Base-by-base conservation (phyloP, 2,888 invertebrate genomes). In the Emmelina monodactyla region DNA sequence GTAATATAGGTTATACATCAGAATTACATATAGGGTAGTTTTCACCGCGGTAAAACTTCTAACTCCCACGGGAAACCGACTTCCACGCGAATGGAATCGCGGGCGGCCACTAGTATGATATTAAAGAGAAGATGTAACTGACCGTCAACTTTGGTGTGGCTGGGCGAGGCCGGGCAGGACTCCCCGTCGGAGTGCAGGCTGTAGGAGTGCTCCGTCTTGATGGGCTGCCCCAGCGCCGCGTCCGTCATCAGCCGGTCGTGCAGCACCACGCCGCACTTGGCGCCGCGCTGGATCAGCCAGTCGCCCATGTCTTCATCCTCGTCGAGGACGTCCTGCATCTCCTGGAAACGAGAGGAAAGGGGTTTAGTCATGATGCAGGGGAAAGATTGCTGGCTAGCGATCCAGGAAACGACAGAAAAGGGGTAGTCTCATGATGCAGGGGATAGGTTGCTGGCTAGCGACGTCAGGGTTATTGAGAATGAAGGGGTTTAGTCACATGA, bases 131-230 rank as follows among this genome's bases (percentile, higher is more conserved):
- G 11, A 25, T 10, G 11, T n/a, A 25, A 62, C 80, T 69, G 57
- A 89, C 88, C 88, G 55, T 89, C 88, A 59, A 88, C 86, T 82
- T 87, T 87, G 80, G 85, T 82, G 75, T 87, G 82, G 58, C 83
- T 71, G 40, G 88, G 89, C 37, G 89, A 89, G 44, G 86, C 83
- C 31, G 88, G 88, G 51, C 85, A 66, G 29, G 88, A 88, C 50
- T 88, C 88, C 29, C 84, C 86, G 61, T 88, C 88, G 46, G 88
- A 88, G 49, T 85, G 85, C 35, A 88, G 73, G 63, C 93, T 94
- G 83, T 95, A 95, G 45, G 94, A 94, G 82, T 95, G 95, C 72
- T 95, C 94, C 42, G 90, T 88, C 78, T 94, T 94, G 63, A 95
- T 94, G 46, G 93, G 93, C 34, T 89, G 87, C 45, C 91, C 91